Percentiles rank a stretch among this genome's conserved stretches.
phyloP scores from a whole-genome alignment of 2,888 invertebrate species.

The Glyphotaelius pellucidus region DNA sequence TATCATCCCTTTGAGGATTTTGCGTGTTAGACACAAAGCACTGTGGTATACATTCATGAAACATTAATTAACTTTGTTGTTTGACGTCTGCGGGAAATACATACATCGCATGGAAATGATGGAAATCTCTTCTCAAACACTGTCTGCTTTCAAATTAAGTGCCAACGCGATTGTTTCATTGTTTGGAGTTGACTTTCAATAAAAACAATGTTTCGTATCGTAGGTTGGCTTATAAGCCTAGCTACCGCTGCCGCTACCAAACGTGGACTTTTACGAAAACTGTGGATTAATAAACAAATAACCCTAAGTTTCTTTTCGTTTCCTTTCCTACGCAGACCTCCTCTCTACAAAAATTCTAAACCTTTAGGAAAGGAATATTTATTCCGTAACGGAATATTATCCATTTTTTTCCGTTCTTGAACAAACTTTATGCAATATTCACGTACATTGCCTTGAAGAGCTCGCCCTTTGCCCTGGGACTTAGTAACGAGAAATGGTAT shows the following conservation, averaged over 20 bases:
- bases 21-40: not conserved
- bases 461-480: not conserved
- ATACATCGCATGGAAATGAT: not conserved
- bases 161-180: not conserved
- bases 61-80: not conserved
- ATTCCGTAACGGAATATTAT: not conserved
- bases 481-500: conserved; percentile 8
- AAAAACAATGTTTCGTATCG: not conserved
- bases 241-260: not conserved
- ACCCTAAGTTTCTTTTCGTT: not conserved
- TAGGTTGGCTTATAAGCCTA: not conserved
- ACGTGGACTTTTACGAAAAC: conserved; percentile 14
- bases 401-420: not conserved
- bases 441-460: not conserved
- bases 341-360: not conserved
- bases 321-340: not conserved
- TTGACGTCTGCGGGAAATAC: not conserved
- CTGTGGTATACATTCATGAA: not conserved
- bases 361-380: not conserved
- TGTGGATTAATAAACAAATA: not conserved
- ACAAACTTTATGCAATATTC: conserved; percentile 17
- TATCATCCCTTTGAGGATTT: not conserved
- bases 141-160: conserved; percentile 3
- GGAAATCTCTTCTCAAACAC: not conserved
- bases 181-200: not conserved